phyloP scores from a whole-genome alignment of 1,140 invertebrate genomes.

The Orussus abietinus region DNA sequence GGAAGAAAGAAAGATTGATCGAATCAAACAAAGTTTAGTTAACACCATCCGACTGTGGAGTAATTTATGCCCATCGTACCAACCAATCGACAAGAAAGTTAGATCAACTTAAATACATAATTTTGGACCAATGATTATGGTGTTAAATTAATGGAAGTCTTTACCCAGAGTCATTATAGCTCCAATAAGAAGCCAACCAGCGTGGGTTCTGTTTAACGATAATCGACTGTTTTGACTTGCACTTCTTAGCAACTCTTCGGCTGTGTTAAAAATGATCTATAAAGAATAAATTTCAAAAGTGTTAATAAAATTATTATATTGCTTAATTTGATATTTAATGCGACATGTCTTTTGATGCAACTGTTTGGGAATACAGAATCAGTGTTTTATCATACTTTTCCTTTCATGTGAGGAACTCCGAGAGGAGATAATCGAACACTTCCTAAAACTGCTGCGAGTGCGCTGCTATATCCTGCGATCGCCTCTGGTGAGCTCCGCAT shows the following conservation, averaged over 20 bases:
- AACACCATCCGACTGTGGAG: no score
- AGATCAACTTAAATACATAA: no score
- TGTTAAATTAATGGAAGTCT: no score
- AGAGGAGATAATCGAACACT: constrained; percentile 86
- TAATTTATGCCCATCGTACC: no score
- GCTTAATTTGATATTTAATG: constrained; percentile 6
- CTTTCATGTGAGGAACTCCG: constrained; percentile 93
- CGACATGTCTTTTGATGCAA: no score
- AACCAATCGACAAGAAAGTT: no score
- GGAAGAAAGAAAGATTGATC: no score
- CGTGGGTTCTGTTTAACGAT: constrained; percentile 90
- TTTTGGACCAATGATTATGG: no score
- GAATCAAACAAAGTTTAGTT: no score
- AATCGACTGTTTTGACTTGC: constrained; percentile 96
- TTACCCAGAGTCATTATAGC: constrained; percentile 93
- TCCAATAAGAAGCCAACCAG: constrained; percentile 95
- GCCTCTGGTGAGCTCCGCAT: constrained; percentile 90
- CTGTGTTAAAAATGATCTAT: constrained; percentile 91
- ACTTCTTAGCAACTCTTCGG: constrained; percentile 92
- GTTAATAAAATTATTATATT: constrained; percentile 2
- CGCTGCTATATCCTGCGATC: constrained; percentile 89
- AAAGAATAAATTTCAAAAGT: constrained; percentile 12
- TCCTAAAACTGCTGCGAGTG: constrained; percentile 88
- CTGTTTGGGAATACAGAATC: no score
- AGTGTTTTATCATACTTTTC: constrained; percentile 78